Evolutionary conservation across 2,888 invertebrate genomes (phyloP), one percentile per base, ranked within the genome.

Genomic region (Fragum fragum): DNA sequence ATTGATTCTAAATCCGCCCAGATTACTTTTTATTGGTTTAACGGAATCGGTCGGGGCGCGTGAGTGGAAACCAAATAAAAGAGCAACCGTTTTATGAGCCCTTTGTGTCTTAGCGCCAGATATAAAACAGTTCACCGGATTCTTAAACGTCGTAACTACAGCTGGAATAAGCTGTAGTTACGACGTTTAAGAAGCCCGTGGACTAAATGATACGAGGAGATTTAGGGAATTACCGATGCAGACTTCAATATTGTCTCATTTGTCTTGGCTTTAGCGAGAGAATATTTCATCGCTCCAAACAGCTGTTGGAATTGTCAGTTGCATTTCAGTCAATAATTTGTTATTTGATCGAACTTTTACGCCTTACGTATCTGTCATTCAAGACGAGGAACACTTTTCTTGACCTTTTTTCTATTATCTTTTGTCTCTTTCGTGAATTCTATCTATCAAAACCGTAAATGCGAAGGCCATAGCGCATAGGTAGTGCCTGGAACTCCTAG

Each of bases 11-110:
- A 82, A 82, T 82, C 81, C 81, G 23, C 68, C 71, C 53, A 68
- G 81, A 82, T 82, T 82, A 82, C 29, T 74, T 82, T 82, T 82
- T 82, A 82, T 82, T 82, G 81, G 81, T 78, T 78, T 72, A 73
- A 18, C 59, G 42, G 66, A 81, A 77, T 77, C 72, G 36, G 52
- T 70, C 63, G 52, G 63, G 28, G 69, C 73, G 70, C 81, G 81
- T 81, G 81, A 61, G 71, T 42, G 63, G 74, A 81, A 74, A 74
- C 70, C 74, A 77, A 81, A 81, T 77, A 32, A 66, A 66, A 66
- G 66, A 66, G 42, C 66, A 66, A 66, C 66, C 66, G 66, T 66
- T 66, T 66, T 66, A 66, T 66, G 66, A 66, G 66, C 32, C 36
- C 21, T 66, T 42, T 66, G 66, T 66, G 66, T 66, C 66, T 42